Evolutionary conservation across 2,888 invertebrate species (phyloP).

Genomic region (Zootermopsis nevadensis): DNA sequence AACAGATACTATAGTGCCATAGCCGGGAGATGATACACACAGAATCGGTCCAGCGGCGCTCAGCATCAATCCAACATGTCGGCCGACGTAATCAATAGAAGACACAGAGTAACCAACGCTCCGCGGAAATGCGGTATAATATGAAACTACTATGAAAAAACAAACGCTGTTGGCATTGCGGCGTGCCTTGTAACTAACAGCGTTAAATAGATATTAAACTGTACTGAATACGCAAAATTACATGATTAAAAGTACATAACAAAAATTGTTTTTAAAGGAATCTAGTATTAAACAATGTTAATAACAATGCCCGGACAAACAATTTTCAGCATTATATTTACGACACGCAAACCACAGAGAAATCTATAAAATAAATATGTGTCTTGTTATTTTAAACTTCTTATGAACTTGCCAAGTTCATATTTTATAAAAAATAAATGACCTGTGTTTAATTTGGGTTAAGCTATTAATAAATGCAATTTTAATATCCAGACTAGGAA

Average conservation of each 20-base stretch:
- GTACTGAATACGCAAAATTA: neutral
- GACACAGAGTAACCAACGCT: neutral
- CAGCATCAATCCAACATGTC: slow-evolving; percentile 28
- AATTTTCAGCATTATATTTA: too few relatives aligned
- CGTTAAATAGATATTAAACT: too few relatives aligned
- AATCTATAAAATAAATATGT: too few relatives aligned
- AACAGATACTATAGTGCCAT: neutral
- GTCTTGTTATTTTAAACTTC: too few relatives aligned
- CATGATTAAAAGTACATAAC: neutral
- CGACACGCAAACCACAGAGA: too few relatives aligned
- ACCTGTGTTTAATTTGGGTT: too few relatives aligned
- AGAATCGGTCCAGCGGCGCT: neutral
- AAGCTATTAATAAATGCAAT: too few relatives aligned
- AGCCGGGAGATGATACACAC: neutral
- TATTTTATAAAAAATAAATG: too few relatives aligned
- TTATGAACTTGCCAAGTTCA: too few relatives aligned
- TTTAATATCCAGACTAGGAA: too few relatives aligned
- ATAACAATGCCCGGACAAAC: too few relatives aligned
- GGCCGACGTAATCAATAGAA: neutral
- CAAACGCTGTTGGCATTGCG: neutral
- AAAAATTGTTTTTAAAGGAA: neutral
- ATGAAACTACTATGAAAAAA: neutral
- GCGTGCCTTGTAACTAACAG: too few relatives aligned
- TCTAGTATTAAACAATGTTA: neutral
- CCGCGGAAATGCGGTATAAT: neutral